Percentiles rank a stretch among this genome's conserved stretches.
Conservation (phyloP, 2,888 invertebrate genomes). For the Exocentrus adspersus region DNA sequence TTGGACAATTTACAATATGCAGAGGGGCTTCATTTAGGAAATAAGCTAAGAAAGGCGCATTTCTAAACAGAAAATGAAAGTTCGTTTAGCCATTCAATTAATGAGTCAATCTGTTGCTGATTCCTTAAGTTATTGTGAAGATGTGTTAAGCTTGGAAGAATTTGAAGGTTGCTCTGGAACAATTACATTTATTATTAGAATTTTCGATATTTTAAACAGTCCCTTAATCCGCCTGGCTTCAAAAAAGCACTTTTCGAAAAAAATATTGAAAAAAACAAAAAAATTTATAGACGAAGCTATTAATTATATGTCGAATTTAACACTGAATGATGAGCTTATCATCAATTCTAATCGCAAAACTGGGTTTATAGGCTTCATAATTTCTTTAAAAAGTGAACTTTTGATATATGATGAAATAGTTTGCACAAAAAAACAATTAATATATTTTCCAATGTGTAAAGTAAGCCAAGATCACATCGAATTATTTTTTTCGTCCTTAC, state of each 20-base stretch:
- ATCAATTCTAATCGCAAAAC: conserved; percentile 34
- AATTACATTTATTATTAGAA: conserved; percentile 29
- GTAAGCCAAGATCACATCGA: conserved; percentile 26
- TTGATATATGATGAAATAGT: conserved; percentile 5
- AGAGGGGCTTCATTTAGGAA: conserved; percentile 29
- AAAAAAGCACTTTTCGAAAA: conserved; percentile 28
- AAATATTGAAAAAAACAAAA: conserved; percentile 8
- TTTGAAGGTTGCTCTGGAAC: conserved; percentile 30
- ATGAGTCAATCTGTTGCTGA: conserved; percentile 25
- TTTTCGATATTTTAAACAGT: conserved; percentile 38
- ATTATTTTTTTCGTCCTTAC: conserved; percentile 17
- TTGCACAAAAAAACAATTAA: not conserved
- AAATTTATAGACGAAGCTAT: conserved; percentile 20
- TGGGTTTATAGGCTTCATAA: conserved; percentile 34
- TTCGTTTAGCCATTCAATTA: conserved; percentile 10
- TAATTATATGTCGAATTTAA: not conserved
- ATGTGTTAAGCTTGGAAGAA: conserved; percentile 23
- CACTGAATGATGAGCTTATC: conserved; percentile 8
- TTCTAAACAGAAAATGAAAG: conserved; percentile 35
- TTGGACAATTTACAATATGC: conserved; percentile 22
- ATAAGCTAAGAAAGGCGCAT: conserved; percentile 25
- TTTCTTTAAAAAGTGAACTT: conserved; percentile 4
- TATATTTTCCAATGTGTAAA: conserved; percentile 22
- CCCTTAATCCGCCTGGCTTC: conserved; percentile 21
- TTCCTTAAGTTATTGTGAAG: conserved; percentile 27